Base-by-base conservation (phyloP, 1,140 invertebrate species). In the Phymastichus coffea region DNA sequence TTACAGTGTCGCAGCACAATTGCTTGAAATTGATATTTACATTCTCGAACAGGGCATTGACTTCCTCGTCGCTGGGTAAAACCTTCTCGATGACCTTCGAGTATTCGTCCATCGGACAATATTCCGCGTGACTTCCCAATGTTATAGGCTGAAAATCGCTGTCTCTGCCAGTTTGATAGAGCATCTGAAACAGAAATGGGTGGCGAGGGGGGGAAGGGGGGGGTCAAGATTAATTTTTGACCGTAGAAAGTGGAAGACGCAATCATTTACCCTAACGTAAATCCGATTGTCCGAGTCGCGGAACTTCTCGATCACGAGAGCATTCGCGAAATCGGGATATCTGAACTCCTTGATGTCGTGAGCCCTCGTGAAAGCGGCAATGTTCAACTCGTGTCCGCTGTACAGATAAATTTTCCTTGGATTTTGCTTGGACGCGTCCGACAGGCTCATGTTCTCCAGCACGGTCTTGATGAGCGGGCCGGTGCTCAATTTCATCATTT, bases 381-480 rank as follows among this genome's bases (percentile, higher is more conserved):
- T 3, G 15, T 35, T 56, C 0, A 44, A 15, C 4, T 56, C 59
- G 15, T 61, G 52, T 17, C 26, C 53, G 19, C 52, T 37, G 28
- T 44, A 61, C 9, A 61, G 14, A 26, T 51, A 61, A 12, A 61
- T 51, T 56, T 61, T 61, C 12, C 38, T 30, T 1, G 10, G 20
- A 37, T 52, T 56, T 0, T 2, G 10, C 1, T 3, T 6, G 28
- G 6, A 12, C 7, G 37, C 3, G 1, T 43, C 15, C 0, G 17
- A 17, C 4, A 47, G 4, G 10, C 53, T 35, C n/a, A 55, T 15
- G 15, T 61, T 54, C 0, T 49, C 23, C 0, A 48, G 0, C 15
- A 48, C 46, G 3, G 4, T 3, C 10, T 49, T 61, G 4, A 53
- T 12, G 26, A 61, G 12, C 28, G 17, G 15, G 10, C 58, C 58